Evolutionary conservation across 2,113 vertebrate species (phyloP), one percentile per base, ranked within the genome.

Genomic region (Fregetta grallaria): DNA sequence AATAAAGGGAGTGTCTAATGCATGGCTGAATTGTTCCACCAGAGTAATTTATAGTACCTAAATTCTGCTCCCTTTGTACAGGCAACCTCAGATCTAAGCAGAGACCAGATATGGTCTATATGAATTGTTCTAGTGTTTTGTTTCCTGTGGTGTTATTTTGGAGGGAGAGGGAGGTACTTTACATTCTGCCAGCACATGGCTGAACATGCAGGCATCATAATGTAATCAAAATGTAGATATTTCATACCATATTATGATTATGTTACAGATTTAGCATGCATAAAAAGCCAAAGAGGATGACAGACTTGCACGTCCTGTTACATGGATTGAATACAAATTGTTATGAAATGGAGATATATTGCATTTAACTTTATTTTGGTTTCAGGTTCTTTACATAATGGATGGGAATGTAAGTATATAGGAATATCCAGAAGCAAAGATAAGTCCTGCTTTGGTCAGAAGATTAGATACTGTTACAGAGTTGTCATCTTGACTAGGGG

Each of bases 31-130:
- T 49, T 61, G 29, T 77, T 94, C 12, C 36, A 59, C 44, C 15
- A 32, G 45, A 68, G n/a, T 56, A 65, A 56, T 47, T 89, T 7
- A 5, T 5, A 15, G 34, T 42, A 23, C 38, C 14, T 53, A 30
- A 55, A 53, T 25, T 72, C 21, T 53, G 13, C 19, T 89, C 11
- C 36, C 15, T 77, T 93, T 27, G 3, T 68, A 34, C 9, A 62
- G 77, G 9, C 23, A 56, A 21, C 27, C 15, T 73, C 26, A n/a
- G 36, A 13, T 67, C 14, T 45, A 74, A 90, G 55, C 58, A 84
- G 59, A 47, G 30, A 40, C 38, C 32, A 66, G 34, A 27, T 66
- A 21, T 0, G 0, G 25, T 44, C 50, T 81, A 7, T n/a, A 6
- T 53, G 13, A 92, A 15, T 59, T 71, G 30, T 42, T 81, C 12